A percentile compares a stretch with the other conserved stretches of the same genome.
phyloP scores from a whole-genome alignment of 2,888 invertebrate species.

The Caenorhabditis macrosperma region DNA sequence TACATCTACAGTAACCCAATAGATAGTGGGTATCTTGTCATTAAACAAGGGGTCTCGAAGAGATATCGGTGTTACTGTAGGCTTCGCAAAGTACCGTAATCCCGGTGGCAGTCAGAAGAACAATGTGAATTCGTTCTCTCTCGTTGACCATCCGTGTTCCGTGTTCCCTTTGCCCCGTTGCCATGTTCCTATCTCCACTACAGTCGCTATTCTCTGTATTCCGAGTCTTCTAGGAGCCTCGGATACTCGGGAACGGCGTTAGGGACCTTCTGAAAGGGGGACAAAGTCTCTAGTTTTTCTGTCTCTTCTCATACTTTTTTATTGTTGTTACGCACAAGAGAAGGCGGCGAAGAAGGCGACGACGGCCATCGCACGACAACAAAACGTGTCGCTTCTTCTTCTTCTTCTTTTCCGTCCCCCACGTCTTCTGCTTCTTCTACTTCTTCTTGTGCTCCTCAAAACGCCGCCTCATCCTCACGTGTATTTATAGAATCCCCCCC shows the following conservation, averaged over 20 bases:
- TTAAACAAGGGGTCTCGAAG: too few species aligned
- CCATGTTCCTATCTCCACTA: too few species aligned
- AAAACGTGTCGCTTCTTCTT: conserved; percentile 53
- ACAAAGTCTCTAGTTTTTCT: conserved; percentile 22
- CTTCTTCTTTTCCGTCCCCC: conserved; percentile 21
- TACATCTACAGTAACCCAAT: too few species aligned
- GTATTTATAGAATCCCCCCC: conserved; percentile 50
- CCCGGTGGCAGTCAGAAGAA: too few species aligned
- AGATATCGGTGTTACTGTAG: background rate
- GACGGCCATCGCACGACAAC: conserved; percentile 28
- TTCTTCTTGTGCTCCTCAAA: conserved; percentile 48
- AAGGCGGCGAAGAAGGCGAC: conserved; percentile 15
- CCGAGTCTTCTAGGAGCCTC: too few species aligned
- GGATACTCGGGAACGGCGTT: too few species aligned
- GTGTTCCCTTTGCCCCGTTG: too few species aligned
- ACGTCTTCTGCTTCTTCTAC: conserved; percentile 30
- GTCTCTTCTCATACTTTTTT: conserved; percentile 43
- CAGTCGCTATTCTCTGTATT: too few species aligned
- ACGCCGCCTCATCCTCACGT: conserved; percentile 49
- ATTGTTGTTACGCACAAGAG: conserved; percentile 48
- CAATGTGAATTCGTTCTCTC: too few species aligned
- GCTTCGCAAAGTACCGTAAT: too few species aligned
- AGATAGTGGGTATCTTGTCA: too few species aligned
- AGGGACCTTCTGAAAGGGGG: background rate
- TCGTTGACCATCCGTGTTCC: too few species aligned